Percentiles rank a stretch among this genome's conserved stretches.
Conservation (phyloP, 2,888 invertebrate species). For the Lumbricus terrestris region DNA sequence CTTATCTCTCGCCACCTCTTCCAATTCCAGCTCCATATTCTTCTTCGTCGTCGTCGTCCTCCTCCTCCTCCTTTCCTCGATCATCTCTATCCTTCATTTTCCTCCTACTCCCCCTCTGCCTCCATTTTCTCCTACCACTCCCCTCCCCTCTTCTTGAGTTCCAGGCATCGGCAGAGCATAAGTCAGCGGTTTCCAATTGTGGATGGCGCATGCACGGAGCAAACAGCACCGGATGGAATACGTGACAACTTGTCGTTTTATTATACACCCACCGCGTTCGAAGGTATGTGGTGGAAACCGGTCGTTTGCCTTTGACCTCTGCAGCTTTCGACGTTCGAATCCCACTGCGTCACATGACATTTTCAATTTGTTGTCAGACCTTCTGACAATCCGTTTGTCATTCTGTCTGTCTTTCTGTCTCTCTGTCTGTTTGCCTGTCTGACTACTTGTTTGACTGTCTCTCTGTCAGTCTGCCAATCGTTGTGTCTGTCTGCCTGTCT, state of each 20-base stretch:
- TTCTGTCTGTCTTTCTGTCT: neutral
- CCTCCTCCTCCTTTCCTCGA: neutral
- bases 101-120: neutral
- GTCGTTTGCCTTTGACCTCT: neutral
- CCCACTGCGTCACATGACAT: neutral
- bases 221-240: neutral
- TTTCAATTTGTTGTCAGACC: neutral
- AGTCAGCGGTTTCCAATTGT: neutral
- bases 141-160: neutral
- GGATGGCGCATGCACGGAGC: neutral
- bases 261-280: neutral
- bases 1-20: neutral
- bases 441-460: too few relatives aligned
- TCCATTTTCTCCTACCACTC: neutral
- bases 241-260: neutral
- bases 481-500: neutral
- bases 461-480: neutral
- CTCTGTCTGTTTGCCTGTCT: neutral
- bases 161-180: neutral
- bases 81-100: neutral
- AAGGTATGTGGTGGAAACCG: neutral
- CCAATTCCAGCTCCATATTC: neutral
- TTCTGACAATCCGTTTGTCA: neutral
- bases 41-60: neutral
- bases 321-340: neutral